Base-by-base conservation (phyloP, 2,113 vertebrate genomes). In the Phylloscopus whistleri region DNA sequence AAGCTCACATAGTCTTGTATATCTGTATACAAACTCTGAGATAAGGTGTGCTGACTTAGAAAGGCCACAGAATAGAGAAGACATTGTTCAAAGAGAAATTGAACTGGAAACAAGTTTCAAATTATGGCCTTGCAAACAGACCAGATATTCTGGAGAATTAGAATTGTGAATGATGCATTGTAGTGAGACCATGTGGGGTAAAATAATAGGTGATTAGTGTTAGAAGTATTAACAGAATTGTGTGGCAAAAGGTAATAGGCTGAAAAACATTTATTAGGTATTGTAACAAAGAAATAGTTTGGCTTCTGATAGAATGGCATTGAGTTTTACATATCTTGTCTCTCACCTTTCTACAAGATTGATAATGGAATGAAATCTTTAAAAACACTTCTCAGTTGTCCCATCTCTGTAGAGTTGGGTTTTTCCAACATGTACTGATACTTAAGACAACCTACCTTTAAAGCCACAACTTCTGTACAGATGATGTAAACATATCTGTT, bases 401-500 rank as follows among this genome's bases (percentile, higher is more conserved):
- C 58, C 1, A 7, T 37, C 58, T 37, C 23, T 37, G 58, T 60
- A 60, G n/a, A 60, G n/a, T 35, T 60, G n/a, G 58, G 16, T 26
- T 60, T 37, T 60, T 60, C 58, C 58, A 37, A 60, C 23, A 60
- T 27, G 35, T 28, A 56, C 21, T 43, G 63, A 63, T 43, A 63
- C 31, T 37, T 55, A 18, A 90, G 20, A 78, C 26, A 59, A 94
- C 98, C 86, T 94, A 99, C 99, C 99, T 98, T 98, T 98, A 96
- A 98, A 99, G 69, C 91, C 96, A 94, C 99, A 99, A 51, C 94
- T 91, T 91, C 81, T 98, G 67, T 98, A 96, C 39, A 99, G 96
- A 80, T 98, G 98, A 95, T 96, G 98, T 28, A 99, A 98, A 95
- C 99, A 99, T 95, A 99, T 99, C 96, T 99, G 97, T 43, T 98